Percentiles rank a stretch among this genome's conserved stretches.
These are phyloP conservation scores for Galerucella calmariensis DNA, from an alignment of 2,888 invertebrate species.

Conservation along the genomic window DNA sequence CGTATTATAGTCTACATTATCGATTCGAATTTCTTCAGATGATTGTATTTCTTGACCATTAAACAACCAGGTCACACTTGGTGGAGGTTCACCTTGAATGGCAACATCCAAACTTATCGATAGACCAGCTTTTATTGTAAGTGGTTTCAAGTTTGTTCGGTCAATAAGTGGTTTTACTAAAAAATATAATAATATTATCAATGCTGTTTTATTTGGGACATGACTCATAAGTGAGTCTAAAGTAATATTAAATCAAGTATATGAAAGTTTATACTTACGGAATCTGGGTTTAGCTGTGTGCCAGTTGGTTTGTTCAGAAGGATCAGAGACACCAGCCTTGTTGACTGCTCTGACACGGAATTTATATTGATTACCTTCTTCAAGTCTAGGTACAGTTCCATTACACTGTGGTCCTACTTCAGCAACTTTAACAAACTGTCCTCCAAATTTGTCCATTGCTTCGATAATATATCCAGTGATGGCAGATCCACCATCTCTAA, in stretches of 20 bases:
- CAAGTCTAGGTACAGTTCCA: constrained; percentile 88
- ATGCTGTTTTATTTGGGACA: neutral
- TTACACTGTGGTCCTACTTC: constrained; percentile 88
- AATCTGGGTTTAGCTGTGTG: constrained; percentile 90
- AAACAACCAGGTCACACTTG: constrained; percentile 89
- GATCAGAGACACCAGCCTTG: constrained; percentile 93
- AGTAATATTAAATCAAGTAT: neutral
- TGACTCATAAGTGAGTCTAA: neutral
- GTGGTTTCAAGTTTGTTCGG: constrained; percentile 85
- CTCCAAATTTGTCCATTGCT: constrained; percentile 88
- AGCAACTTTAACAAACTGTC: constrained; percentile 85
- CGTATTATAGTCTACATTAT: constrained; percentile 90
- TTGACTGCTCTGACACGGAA: constrained; percentile 95
- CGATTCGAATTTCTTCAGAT: constrained; percentile 75
- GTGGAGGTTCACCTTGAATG: constrained; percentile 93
- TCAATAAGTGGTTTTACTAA: constrained; percentile 95
- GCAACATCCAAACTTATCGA: constrained; percentile 88
- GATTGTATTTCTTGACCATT: constrained; percentile 75
- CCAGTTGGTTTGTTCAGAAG: constrained; percentile 91
- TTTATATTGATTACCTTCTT: constrained; percentile 95
- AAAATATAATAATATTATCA: constrained; percentile 46
- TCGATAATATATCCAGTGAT: constrained; percentile 94
- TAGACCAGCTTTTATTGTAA: constrained; percentile 88
- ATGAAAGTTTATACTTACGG: constrained; percentile 72
- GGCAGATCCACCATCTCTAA: constrained; percentile 91